Conservation (phyloP, 1,140 invertebrate genomes). For the Diorhabda sublineata region DNA sequence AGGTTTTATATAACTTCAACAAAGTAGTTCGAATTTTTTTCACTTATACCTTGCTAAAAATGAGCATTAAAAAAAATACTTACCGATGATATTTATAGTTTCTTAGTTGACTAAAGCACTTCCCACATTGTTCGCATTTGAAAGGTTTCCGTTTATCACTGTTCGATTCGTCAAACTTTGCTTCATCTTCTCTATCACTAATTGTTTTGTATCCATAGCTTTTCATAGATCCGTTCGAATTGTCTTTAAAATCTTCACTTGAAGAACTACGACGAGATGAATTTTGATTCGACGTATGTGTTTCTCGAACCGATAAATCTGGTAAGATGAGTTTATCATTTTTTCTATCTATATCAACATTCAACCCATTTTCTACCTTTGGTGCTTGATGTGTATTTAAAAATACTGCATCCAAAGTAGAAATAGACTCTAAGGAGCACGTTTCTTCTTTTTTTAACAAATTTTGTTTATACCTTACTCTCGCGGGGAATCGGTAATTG, state of each 20-base stretch:
- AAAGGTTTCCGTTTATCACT: constrained; percentile 59
- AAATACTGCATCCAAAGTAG: too few relatives aligned
- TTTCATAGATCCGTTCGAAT: neutral
- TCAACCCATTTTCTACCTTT: neutral
- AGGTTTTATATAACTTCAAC: too few relatives aligned
- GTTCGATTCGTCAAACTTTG: constrained; percentile 21
- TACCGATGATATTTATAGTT: constrained; percentile 72
- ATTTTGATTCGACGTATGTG: too few relatives aligned
- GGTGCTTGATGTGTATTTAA: too few relatives aligned
- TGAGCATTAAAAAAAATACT: constrained; percentile 6
- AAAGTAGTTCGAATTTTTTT: neutral
- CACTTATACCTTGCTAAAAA: neutral
- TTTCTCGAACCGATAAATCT: neutral
- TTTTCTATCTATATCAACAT: neutral
- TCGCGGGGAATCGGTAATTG: neutral
- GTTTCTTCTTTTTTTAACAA: too few relatives aligned
- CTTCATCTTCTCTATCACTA: constrained; percentile 18
- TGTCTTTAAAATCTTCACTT: constrained; percentile 8
- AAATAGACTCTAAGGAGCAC: too few relatives aligned
- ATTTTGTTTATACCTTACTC: too few relatives aligned
- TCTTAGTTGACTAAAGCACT: constrained; percentile 71
- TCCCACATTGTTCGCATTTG: constrained; percentile 70
- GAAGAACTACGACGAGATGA: neutral
- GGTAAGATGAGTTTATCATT: neutral
- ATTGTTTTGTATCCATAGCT: constrained; percentile 3